A percentile compares a stretch with the other conserved stretches of the same genome.
Conservation (phyloP, 2,113 vertebrate genomes). For the Pituophis catenifer region DNA sequence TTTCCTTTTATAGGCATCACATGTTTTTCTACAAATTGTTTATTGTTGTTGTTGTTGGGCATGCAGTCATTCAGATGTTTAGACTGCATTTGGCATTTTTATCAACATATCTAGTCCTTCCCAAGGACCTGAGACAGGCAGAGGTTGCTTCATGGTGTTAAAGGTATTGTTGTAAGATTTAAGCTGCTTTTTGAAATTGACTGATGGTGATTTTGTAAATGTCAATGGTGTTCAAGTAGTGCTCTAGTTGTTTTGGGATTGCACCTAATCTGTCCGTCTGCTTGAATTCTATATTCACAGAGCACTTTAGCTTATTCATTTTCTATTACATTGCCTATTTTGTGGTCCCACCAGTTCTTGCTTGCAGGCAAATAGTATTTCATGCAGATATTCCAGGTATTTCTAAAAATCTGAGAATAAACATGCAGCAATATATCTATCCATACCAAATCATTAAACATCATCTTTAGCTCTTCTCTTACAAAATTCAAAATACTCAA, state of each 20-base stretch:
- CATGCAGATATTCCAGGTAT: neutral
- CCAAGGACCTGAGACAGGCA: neutral
- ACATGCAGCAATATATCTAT: neutral
- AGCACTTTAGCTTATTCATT: neutral
- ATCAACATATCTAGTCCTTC: neutral
- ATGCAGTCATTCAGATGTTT: neutral
- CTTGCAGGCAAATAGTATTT: neutral
- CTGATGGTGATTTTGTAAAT: neutral
- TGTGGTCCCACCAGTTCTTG: neutral
- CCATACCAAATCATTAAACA: neutral
- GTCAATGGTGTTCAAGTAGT: neutral
- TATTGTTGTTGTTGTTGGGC: neutral
- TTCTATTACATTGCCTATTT: neutral
- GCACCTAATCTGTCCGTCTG: neutral
- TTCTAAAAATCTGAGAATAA: neutral
- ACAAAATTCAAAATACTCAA: neutral
- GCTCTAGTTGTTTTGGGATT: neutral
- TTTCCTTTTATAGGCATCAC: neutral
- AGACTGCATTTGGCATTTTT: neutral
- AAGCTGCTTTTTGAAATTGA: neutral
- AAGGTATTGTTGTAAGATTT: neutral
- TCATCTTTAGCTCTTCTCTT: neutral
- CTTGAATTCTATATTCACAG: neutral
- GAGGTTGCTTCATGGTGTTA: neutral
- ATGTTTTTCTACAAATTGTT: neutral